phyloP scores from a whole-genome alignment of 1,140 invertebrate species.

The Ceratina calcarata region DNA sequence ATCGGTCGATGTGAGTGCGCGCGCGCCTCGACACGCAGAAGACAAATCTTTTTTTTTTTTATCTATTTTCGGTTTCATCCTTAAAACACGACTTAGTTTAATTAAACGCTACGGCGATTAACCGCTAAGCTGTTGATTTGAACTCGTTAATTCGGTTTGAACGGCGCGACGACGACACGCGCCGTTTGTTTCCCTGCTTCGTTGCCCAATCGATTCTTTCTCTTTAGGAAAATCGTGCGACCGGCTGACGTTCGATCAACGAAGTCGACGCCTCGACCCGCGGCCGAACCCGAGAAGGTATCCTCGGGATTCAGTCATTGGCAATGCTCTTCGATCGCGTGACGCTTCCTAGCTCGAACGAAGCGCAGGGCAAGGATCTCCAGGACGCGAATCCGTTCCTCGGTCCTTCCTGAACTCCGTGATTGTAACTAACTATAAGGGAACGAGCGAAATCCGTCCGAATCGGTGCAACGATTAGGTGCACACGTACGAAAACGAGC shows the following conservation, averaged over 20 bases:
- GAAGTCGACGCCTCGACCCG: too few relatives aligned
- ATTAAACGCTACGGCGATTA: conserved; percentile 37
- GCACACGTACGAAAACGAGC: not conserved
- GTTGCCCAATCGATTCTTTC: not conserved
- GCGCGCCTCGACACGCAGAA: conserved; percentile 17
- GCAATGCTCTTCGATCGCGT: too few relatives aligned
- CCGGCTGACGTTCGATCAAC: too few relatives aligned
- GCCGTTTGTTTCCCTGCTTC: not conserved
- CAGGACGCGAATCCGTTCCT: not conserved
- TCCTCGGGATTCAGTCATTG: too few relatives aligned
- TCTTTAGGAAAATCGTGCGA: not conserved
- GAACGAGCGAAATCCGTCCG: conserved; percentile 3
- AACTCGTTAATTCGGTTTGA: conserved; percentile 39
- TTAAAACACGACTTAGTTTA: conserved; percentile 32
- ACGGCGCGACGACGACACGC: not conserved
- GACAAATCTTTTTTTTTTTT: conserved; percentile 20
- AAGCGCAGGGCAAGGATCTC: too few relatives aligned
- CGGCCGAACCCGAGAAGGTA: too few relatives aligned
- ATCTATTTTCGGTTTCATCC: not conserved
- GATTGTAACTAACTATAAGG: conserved; percentile 18
- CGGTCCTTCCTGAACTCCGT: not conserved
- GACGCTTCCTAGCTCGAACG: too few relatives aligned
- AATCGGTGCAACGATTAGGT: not conserved
- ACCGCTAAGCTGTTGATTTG: conserved; percentile 34
- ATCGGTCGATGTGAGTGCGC: conserved; percentile 10